phyloP scores from a whole-genome alignment of 1,140 invertebrate genomes.

The Calephelis nemesis region DNA sequence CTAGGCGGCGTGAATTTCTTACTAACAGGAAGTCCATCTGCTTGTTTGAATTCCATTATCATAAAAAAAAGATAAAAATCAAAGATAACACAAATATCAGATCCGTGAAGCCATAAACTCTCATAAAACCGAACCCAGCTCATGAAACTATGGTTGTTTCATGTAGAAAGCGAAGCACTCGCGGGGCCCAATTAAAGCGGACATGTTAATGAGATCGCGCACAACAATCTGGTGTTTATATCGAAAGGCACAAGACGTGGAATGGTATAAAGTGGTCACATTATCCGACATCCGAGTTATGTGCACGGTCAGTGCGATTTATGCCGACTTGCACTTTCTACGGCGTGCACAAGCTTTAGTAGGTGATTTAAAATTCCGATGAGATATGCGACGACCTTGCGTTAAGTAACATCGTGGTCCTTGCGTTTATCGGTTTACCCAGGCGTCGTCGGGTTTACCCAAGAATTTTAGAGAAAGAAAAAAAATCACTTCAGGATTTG shows the following conservation, averaged over 20 bases:
- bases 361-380: slow-evolving; percentile 34
- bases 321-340: slow-evolving; percentile 15
- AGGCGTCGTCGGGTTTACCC: too few species aligned
- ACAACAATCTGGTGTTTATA: not conserved
- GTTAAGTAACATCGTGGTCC: slow-evolving; percentile 27
- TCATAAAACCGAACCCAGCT: too few species aligned
- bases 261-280: slow-evolving; percentile 39
- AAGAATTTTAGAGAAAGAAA: too few species aligned
- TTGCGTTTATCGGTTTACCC: too few species aligned
- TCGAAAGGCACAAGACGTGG: slow-evolving; percentile 3
- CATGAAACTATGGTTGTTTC: slow-evolving; percentile 15
- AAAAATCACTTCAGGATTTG: too few species aligned
- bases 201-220: not conserved
- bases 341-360: slow-evolving; percentile 20
- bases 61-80: too few species aligned
- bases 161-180: slow-evolving; percentile 50
- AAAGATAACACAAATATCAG: too few species aligned
- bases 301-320: slow-evolving; percentile 6
- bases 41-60: too few species aligned
- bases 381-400: slow-evolving; percentile 38
- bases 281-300: slow-evolving; percentile 14
- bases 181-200: slow-evolving; percentile 52
- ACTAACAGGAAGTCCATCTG: too few species aligned
- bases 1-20: too few species aligned
- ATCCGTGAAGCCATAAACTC: too few species aligned